Percentiles rank a stretch among this genome's conserved stretches.
Evolutionary conservation across 2,888 invertebrate species (phyloP).

Genomic region (Galeopsomyia nigrocyanea): DNA sequence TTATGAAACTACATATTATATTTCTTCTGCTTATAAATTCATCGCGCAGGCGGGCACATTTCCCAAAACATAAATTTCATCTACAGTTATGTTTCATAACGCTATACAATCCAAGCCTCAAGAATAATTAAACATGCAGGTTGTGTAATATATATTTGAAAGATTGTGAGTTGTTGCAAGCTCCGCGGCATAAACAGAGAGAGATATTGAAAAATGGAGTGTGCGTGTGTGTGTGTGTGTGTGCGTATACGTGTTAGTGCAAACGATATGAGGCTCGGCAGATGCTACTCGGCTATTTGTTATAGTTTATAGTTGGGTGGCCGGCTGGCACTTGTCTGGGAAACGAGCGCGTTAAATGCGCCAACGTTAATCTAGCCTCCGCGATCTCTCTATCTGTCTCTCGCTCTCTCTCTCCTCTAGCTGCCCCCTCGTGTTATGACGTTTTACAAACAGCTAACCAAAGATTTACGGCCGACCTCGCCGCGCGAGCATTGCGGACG

Average conservation of each 20-base stretch:
- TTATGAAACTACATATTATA: no score
- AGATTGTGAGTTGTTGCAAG: background rate
- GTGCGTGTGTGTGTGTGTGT: background rate
- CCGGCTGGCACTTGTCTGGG: slow-evolving; percentile 39
- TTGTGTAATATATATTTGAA: no score
- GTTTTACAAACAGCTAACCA: slow-evolving; percentile 57
- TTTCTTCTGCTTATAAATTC: no score
- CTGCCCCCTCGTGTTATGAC: slow-evolving; percentile 58
- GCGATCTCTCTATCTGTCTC: no score
- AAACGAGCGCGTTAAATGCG: slow-evolving; percentile 40
- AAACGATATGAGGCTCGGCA: slow-evolving; percentile 49
- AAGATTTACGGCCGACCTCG: slow-evolving; percentile 28
- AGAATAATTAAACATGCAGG: no score
- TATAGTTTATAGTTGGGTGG: slow-evolving; percentile 37
- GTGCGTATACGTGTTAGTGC: background rate
- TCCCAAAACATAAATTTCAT: background rate
- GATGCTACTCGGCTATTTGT: slow-evolving; percentile 50
- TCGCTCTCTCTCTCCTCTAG: no score
- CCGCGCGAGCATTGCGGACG: no score
- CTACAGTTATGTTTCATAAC: background rate
- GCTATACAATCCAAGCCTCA: no score
- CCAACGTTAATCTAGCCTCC: slow-evolving; percentile 54
- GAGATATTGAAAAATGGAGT: slow-evolving; percentile 21
- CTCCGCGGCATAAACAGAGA: background rate
- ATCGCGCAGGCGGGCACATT: no score